These are phyloP conservation scores for Orycteropus afer DNA, from an alignment of 2,113 vertebrate species.

Conservation along the genomic window DNA sequence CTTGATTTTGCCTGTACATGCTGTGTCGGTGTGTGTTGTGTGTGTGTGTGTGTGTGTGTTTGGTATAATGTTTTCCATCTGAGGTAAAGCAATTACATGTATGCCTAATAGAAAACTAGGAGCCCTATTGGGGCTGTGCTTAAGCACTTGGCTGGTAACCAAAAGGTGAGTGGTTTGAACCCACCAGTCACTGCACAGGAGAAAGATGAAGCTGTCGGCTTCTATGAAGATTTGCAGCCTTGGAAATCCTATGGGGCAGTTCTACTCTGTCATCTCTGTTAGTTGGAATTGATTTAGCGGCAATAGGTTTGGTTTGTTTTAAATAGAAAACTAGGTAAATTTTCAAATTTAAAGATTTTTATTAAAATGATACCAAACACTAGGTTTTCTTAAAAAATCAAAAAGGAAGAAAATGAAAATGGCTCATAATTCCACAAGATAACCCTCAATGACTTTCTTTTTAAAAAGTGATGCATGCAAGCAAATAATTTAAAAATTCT, in stretches of 20 bases:
- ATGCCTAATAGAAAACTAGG: too few species aligned
- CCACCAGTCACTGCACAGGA: background rate
- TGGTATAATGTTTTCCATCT: constrained; percentile 21
- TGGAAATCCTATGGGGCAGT: background rate
- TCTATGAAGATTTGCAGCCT: background rate
- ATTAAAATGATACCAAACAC: background rate
- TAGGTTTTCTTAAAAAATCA: constrained; percentile 39
- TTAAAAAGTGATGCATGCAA: background rate
- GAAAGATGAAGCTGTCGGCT: background rate
- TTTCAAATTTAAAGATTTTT: constrained; percentile 38
- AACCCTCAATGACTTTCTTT: background rate
- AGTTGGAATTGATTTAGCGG: background rate
- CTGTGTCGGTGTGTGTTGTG: too few species aligned
- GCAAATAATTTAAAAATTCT: constrained; percentile 36
- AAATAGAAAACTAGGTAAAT: constrained; percentile 18
- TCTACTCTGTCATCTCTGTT: background rate
- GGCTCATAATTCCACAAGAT: background rate
- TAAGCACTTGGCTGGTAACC: too few species aligned
- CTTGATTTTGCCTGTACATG: too few species aligned
- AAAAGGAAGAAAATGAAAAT: constrained; percentile 53
- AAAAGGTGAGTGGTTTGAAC: too few species aligned
- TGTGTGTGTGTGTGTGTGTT: background rate
- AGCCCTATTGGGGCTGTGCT: too few species aligned
- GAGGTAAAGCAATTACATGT: too few species aligned
- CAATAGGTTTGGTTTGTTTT: background rate